These are phyloP conservation scores for Atta cephalotes DNA, from an alignment of 1,140 invertebrate genomes.

Conservation along the genomic window DNA sequence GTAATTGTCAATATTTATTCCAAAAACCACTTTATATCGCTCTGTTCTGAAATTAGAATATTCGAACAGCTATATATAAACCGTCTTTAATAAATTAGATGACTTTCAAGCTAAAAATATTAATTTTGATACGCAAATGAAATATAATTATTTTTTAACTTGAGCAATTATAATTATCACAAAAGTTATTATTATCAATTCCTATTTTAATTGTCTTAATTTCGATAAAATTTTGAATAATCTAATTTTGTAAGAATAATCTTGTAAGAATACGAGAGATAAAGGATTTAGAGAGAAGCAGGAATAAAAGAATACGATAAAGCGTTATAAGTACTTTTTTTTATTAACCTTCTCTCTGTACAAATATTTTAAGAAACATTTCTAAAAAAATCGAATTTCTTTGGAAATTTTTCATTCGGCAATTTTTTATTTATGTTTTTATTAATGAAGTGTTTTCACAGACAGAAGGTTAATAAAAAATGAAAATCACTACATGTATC, in stretches of 20 bases:
- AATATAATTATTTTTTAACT: neutral
- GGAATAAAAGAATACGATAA: neutral
- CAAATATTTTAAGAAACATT: no score
- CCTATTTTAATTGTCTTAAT: neutral
- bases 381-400: no score
- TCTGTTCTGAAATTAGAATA: neutral
- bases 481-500: neutral
- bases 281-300: neutral
- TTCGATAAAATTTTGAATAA: neutral
- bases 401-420: no score
- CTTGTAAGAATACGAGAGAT: neutral
- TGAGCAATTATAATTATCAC: neutral
- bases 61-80: neutral
- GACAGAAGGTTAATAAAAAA: neutral
- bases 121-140: neutral
- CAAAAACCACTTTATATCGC: neutral
- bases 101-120: constrained; percentile 1
- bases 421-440: no score
- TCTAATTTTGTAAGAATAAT: neutral
- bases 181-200: neutral
- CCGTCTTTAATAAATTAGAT: neutral
- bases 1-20: neutral
- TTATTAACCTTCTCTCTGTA: no score
- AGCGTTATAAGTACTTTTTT: neutral
- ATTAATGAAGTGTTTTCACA: no score